phyloP scores from a whole-genome alignment of 2,888 invertebrate genomes.

The Pandemis corylana region DNA sequence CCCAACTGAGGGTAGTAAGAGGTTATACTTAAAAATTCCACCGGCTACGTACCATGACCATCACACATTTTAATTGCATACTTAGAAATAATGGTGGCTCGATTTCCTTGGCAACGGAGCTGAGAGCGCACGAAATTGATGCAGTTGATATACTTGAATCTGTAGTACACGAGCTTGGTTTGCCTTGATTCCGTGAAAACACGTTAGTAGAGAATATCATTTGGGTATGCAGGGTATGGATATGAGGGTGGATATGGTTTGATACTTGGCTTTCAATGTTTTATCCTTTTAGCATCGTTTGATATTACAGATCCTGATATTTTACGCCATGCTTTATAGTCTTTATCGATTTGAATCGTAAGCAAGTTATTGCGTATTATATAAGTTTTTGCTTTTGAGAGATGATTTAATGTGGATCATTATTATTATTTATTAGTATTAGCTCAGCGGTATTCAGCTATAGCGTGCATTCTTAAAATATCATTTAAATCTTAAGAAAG shows the following conservation, averaged over 20 bases:
- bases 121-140: not conserved
- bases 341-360: no score
- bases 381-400: no score
- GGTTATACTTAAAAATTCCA: constrained; percentile 29
- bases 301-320: no score
- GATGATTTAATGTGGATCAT: no score
- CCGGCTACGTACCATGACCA: constrained; percentile 29
- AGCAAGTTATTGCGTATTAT: no score
- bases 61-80: constrained; percentile 27
- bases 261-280: no score
- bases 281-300: no score
- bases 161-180: not conserved
- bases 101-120: constrained; percentile 2
- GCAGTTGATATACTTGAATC: not conserved
- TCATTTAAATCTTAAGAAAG: not conserved
- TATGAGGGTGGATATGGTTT: no score
- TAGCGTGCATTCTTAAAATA: not conserved
- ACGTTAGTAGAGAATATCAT: not conserved
- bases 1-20: constrained; percentile 30
- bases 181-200: not conserved
- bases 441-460: no score
- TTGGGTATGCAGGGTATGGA: not conserved
- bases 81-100: constrained; percentile 5
- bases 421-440: no score
- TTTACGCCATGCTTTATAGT: no score